phyloP scores from a whole-genome alignment of 1,140 invertebrate species.

The Drosophila punjabiensis region DNA sequence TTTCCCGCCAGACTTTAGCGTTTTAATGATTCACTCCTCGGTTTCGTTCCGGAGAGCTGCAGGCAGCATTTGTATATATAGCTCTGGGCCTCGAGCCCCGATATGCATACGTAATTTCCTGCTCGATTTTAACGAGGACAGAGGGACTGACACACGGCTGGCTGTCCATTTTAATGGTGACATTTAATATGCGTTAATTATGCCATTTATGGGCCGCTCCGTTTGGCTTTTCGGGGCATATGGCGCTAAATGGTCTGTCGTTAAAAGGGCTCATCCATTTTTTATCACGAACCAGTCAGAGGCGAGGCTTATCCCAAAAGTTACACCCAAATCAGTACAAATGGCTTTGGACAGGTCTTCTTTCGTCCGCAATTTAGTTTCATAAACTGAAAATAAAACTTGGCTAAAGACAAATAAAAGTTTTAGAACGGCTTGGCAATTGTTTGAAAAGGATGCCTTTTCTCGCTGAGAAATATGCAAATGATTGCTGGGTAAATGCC shows the following conservation, averaged over 20 bases:
- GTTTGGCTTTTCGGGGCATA: slow-evolving; percentile 47
- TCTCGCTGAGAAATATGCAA: slow-evolving; percentile 16
- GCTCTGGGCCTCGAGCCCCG: slow-evolving; percentile 8
- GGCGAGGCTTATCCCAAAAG: slow-evolving; percentile 5
- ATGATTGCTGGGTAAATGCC: neutral
- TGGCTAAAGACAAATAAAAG: slow-evolving; percentile 24
- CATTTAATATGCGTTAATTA: slow-evolving; percentile 82
- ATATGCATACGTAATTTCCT: slow-evolving; percentile 63
- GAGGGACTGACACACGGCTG: slow-evolving; percentile 11
- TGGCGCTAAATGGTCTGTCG: slow-evolving; percentile 70
- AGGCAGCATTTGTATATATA: neutral
- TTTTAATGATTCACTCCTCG: slow-evolving; percentile 51
- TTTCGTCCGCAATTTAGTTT: slow-evolving; percentile 6
- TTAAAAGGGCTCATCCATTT: slow-evolving; percentile 74
- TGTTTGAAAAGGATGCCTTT: slow-evolving; percentile 1
- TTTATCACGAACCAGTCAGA: slow-evolving; percentile 46
- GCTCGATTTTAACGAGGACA: slow-evolving; percentile 65
- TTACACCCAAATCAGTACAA: slow-evolving; percentile 42
- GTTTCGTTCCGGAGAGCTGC: slow-evolving; percentile 1
- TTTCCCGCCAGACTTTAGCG: slow-evolving; percentile 47
- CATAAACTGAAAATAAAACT: slow-evolving; percentile 36
- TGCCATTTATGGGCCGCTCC: slow-evolving; percentile 67
- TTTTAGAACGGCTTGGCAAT: slow-evolving; percentile 2
- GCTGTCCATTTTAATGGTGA: slow-evolving; percentile 71
- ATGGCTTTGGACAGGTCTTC: slow-evolving; percentile 38